phyloP scores from a whole-genome alignment of 1,140 invertebrate species.

The Pomacea maculata region DNA sequence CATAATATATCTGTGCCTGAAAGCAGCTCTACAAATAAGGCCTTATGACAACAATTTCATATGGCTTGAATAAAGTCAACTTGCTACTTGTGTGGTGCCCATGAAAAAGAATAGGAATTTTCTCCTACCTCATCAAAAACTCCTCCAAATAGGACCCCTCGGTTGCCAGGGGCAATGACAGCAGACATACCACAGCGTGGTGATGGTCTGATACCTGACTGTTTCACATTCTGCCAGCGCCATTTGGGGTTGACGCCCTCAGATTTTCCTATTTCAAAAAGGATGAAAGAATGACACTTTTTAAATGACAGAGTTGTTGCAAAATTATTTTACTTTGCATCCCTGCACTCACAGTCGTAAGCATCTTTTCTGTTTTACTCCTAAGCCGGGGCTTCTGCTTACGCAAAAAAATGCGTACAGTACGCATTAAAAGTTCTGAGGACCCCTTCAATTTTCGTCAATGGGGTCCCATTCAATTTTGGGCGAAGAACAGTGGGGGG shows the following conservation, averaged over 20 bases:
- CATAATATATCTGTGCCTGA: background rate
- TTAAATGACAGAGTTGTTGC: background rate
- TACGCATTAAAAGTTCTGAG: no score
- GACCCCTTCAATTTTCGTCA: no score
- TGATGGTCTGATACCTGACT: constrained; percentile 73
- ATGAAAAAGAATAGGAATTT: background rate
- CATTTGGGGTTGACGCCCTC: constrained; percentile 69
- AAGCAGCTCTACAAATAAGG: background rate
- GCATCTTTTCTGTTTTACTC: no score
- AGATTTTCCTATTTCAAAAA: constrained; percentile 41
- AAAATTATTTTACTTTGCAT: no score
- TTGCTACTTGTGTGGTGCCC: background rate
- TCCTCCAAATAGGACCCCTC: constrained; percentile 81
- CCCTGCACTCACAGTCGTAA: no score
- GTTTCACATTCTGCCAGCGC: constrained; percentile 80
- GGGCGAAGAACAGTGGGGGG: no score
- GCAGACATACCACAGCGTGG: constrained; percentile 76
- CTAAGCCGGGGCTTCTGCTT: no score
- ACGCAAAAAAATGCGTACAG: no score
- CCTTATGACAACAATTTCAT: background rate
- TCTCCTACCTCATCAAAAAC: constrained; percentile 72
- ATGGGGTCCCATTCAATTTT: no score
- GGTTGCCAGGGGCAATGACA: constrained; percentile 68
- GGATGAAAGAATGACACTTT: background rate
- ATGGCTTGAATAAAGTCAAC: background rate